phyloP scores from a whole-genome alignment of 2,113 vertebrate genomes.

The Neolamprologus caudopunctatus region DNA sequence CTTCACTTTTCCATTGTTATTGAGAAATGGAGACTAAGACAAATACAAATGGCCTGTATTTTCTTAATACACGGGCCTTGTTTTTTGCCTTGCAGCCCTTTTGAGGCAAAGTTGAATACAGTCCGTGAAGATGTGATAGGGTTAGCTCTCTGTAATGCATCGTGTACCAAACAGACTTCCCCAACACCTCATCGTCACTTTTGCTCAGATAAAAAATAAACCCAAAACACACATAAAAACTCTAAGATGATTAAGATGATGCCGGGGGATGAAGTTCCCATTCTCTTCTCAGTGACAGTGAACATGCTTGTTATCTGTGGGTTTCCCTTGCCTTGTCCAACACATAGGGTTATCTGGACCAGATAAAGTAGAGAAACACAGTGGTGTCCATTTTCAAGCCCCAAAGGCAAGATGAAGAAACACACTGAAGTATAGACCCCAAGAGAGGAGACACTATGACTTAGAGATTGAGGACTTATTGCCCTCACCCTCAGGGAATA shows the following conservation, averaged over 20 bases:
- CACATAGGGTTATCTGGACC: slow-evolving; percentile 43
- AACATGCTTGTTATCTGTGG: slow-evolving; percentile 30
- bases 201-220: background rate
- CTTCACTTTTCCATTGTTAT: background rate
- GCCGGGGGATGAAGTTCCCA: background rate
- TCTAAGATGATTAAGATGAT: background rate
- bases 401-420: slow-evolving; percentile 54
- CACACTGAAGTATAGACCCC: slow-evolving; percentile 40
- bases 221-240: background rate
- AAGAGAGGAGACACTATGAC: slow-evolving; percentile 30
- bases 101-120: background rate
- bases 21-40: background rate
- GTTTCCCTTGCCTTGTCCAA: slow-evolving; percentile 8
- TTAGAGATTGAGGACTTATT: slow-evolving; percentile 37
- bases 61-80: background rate
- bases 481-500: slow-evolving; percentile 44
- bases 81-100: slow-evolving; percentile 29
- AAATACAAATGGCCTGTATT: background rate
- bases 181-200: slow-evolving; percentile 48
- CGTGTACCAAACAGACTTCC: background rate
- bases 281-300: slow-evolving; percentile 4
- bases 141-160: background rate
- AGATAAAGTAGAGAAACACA: slow-evolving; percentile 7
- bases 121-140: background rate
- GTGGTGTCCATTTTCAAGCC: slow-evolving; percentile 33